Evolutionary conservation across 2,113 vertebrate species (phyloP).

Genomic region (Prinia subflava): DNA sequence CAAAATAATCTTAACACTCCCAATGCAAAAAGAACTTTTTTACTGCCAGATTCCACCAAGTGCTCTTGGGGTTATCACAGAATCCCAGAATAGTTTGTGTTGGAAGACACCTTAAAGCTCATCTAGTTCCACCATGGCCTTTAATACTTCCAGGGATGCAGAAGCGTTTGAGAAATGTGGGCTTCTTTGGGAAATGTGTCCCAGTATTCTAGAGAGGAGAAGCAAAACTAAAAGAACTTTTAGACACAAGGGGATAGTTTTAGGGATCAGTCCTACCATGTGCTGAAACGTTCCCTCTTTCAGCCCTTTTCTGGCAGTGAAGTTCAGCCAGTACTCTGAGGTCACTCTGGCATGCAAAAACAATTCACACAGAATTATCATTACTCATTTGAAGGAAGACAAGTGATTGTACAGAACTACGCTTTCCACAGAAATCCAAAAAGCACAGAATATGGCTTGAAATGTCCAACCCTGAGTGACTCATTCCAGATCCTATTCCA

Average conservation of each 20-base stretch:
- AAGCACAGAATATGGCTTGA: background rate
- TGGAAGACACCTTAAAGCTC: background rate
- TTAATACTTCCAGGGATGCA: background rate
- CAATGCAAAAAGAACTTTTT: background rate
- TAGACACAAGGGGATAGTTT: background rate
- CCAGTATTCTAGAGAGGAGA: background rate
- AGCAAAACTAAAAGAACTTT: background rate
- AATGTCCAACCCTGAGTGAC: background rate
- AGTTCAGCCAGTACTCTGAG: background rate
- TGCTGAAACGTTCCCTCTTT: background rate
- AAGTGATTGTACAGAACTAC: background rate
- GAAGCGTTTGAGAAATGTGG: too few relatives aligned
- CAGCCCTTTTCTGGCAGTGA: constrained; percentile 1
- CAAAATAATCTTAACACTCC: background rate
- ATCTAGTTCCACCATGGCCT: background rate
- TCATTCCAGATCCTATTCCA: background rate
- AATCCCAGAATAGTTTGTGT: background rate
- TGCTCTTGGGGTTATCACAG: background rate
- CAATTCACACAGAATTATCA: constrained; percentile 20
- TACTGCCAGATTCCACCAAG: background rate
- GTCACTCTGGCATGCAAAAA: background rate
- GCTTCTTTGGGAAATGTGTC: background rate
- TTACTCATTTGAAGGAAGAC: constrained; percentile 3
- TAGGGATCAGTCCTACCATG: background rate
- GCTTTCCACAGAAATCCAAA: background rate